Conservation (phyloP, 2,888 invertebrate genomes). For the Platycheirus rosarum region DNA sequence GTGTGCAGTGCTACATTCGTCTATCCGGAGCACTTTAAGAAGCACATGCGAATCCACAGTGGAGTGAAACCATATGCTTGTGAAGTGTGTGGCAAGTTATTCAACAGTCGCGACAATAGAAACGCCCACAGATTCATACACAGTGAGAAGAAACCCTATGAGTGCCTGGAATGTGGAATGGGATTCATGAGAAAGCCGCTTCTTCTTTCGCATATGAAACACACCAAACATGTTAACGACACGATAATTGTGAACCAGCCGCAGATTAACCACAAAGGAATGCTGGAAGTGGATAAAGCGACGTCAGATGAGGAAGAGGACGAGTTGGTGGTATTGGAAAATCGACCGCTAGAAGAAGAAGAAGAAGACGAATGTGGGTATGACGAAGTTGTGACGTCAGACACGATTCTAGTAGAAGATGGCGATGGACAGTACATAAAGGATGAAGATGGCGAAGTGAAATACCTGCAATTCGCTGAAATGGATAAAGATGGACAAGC, state of each 20-base stretch:
- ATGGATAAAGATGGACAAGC: slow-evolving; percentile 76
- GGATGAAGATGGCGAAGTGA: slow-evolving; percentile 75
- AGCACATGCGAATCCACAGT: slow-evolving; percentile 89
- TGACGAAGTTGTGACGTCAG: slow-evolving; percentile 58
- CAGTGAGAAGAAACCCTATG: slow-evolving; percentile 93
- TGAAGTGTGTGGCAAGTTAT: slow-evolving; percentile 92
- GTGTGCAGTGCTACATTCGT: slow-evolving; percentile 91
- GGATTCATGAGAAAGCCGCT: slow-evolving; percentile 93
- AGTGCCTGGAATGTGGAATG: slow-evolving; percentile 90
- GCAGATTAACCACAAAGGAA: slow-evolving; percentile 84
- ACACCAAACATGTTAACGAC: slow-evolving; percentile 86
- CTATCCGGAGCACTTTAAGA: slow-evolving; percentile 91
- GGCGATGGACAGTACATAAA: slow-evolving; percentile 75
- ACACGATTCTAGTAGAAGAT: slow-evolving; percentile 64
- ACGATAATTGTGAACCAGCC: slow-evolving; percentile 93
- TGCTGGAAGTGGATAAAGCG: slow-evolving; percentile 79
- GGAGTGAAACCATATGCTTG: slow-evolving; percentile 90
- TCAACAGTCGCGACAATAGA: slow-evolving; percentile 92
- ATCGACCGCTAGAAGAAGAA: not conserved
- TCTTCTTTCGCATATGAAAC: slow-evolving; percentile 88
- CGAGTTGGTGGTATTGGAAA: slow-evolving; percentile 27
- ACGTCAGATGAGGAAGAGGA: slow-evolving; percentile 43
- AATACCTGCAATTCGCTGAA: slow-evolving; percentile 76
- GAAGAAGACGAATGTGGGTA: slow-evolving; percentile 3
- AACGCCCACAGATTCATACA: slow-evolving; percentile 93